These are phyloP conservation scores for Drepanosiphum platanoidis DNA, from an alignment of 2,888 invertebrate species.

Conservation along the genomic window DNA sequence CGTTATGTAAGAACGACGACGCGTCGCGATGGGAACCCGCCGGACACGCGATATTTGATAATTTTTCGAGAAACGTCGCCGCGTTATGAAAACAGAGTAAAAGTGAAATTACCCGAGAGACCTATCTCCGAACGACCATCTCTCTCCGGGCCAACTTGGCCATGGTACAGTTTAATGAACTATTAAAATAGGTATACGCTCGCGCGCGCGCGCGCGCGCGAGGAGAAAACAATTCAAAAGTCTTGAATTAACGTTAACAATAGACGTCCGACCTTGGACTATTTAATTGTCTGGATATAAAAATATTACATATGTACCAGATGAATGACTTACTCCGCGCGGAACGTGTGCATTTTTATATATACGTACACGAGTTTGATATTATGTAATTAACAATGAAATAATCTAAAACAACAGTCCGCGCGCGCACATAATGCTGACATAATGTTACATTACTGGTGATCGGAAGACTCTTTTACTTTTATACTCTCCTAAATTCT, in stretches of 20 bases:
- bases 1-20: too few relatives aligned
- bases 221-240: slow-evolving; percentile 57
- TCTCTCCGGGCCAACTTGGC: slow-evolving; percentile 13
- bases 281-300: slow-evolving; percentile 41
- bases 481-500: too few relatives aligned
- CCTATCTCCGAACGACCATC: slow-evolving; percentile 5
- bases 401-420: neutral
- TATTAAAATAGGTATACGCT: slow-evolving; percentile 15
- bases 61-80: too few relatives aligned
- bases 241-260: slow-evolving; percentile 38
- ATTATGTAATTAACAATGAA: slow-evolving; percentile 2
- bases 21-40: too few relatives aligned
- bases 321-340: slow-evolving; percentile 24
- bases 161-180: slow-evolving; percentile 52
- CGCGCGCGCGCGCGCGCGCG: too few relatives aligned
- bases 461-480: too few relatives aligned
- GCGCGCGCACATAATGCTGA: neutral
- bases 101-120: neutral
- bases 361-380: neutral
- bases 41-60: too few relatives aligned
- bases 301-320: slow-evolving; percentile 19
- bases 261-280: slow-evolving; percentile 49
- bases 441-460: neutral
- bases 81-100: too few relatives aligned
- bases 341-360: neutral